Evolutionary conservation across 1,140 invertebrate genomes (phyloP).

Genomic region (Zaprionus nigranus): DNA sequence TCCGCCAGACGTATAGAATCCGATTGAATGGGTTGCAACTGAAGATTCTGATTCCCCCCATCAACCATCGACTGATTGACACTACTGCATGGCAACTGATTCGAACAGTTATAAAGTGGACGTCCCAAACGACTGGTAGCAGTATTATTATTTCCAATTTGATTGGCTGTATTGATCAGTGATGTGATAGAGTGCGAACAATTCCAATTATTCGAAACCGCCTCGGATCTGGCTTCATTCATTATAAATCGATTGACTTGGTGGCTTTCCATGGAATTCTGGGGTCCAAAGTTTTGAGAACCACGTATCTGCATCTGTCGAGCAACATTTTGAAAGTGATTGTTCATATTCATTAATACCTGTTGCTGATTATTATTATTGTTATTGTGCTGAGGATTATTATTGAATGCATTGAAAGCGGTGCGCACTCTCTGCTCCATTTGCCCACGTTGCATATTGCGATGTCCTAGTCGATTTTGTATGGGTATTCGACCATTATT

Average conservation of each 20-base stretch:
- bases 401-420: conserved; percentile 37
- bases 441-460: conserved; percentile 30
- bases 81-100: background rate
- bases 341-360: conserved; percentile 12
- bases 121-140: background rate
- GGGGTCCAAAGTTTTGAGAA: background rate
- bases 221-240: background rate
- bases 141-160: conserved; percentile 1
- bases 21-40: conserved; percentile 7
- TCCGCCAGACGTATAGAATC: conserved; percentile 28
- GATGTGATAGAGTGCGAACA: conserved; percentile 3
- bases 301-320: background rate
- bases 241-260: background rate
- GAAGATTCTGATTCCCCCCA: background rate
- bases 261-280: background rate
- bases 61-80: background rate
- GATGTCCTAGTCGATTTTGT: conserved; percentile 7
- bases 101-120: background rate
- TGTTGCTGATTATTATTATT: conserved; percentile 9
- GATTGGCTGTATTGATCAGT: conserved; percentile 18
- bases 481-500: background rate
- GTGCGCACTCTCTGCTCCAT: conserved; percentile 31
- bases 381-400: conserved; percentile 15
- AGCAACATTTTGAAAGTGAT: conserved; percentile 19
- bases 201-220: background rate